Conservation (phyloP, 2,888 invertebrate species). For the Polydrusus pterygomalis region DNA sequence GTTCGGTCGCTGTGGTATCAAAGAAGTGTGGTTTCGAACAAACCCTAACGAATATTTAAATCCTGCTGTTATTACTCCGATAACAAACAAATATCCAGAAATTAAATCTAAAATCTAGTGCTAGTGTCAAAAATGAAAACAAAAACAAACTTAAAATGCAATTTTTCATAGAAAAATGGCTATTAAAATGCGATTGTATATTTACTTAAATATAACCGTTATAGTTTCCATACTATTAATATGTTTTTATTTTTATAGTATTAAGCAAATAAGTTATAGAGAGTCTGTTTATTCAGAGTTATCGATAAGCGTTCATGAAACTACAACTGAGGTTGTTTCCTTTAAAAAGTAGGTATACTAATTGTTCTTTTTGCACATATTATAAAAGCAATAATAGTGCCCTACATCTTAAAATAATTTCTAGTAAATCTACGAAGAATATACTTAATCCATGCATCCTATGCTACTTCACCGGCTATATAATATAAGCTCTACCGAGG, state of each 20-base stretch:
- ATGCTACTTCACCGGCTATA: too few relatives aligned
- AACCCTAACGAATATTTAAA: too few relatives aligned
- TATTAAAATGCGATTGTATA: conserved; percentile 62
- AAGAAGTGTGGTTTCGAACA: too few relatives aligned
- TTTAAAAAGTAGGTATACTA: conserved; percentile 52
- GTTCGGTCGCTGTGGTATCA: too few relatives aligned
- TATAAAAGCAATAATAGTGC: not conserved
- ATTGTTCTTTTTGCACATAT: too few relatives aligned
- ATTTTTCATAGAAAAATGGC: conserved; percentile 37
- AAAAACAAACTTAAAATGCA: conserved; percentile 56
- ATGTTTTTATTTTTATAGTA: conserved; percentile 63
- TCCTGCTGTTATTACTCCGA: not conserved
- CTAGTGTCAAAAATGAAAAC: conserved; percentile 36
- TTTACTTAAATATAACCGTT: conserved; percentile 60
- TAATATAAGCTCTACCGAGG: too few relatives aligned
- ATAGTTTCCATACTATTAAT: conserved; percentile 61
- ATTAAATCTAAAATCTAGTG: not conserved
- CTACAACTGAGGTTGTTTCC: conserved; percentile 50
- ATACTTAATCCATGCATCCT: too few relatives aligned
- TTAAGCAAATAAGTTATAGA: conserved; percentile 56
- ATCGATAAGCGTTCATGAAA: conserved; percentile 40
- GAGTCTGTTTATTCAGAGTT: conserved; percentile 44
- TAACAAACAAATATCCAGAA: not conserved
- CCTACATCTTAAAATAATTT: too few relatives aligned
- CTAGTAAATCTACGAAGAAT: too few relatives aligned